Evolutionary conservation across 2,888 invertebrate species (phyloP).

Genomic region (Macaria liturata): DNA sequence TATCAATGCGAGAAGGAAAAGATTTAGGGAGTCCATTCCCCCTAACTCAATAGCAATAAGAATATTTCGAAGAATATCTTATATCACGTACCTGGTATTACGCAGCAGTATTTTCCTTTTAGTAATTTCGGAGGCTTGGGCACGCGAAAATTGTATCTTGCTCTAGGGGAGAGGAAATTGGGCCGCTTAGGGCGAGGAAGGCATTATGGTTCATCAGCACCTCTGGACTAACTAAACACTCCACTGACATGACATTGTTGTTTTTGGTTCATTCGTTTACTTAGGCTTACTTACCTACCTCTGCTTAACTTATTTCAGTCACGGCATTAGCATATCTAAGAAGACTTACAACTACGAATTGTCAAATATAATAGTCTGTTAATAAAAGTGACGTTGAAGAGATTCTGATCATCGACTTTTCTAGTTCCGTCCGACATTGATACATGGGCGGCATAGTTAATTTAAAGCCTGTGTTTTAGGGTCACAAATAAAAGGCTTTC

Average conservation of each 20-base stretch:
- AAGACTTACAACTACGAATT: background rate
- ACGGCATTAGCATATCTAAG: constrained; percentile 9
- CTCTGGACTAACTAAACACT: constrained; percentile 12
- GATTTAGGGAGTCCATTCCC: too few relatives aligned
- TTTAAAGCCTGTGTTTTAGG: constrained; percentile 8
- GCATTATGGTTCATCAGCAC: constrained; percentile 16
- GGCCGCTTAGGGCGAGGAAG: constrained; percentile 12
- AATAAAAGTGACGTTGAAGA: background rate
- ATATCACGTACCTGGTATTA: constrained; percentile 18
- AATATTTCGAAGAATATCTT: background rate
- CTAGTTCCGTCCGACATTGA: constrained; percentile 13
- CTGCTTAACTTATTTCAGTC: background rate
- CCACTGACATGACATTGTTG: constrained; percentile 16
- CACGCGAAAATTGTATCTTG: constrained; percentile 12
- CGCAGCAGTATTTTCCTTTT: constrained; percentile 11
- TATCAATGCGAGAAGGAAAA: too few relatives aligned
- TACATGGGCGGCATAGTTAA: constrained; percentile 15
- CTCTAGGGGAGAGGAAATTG: constrained; percentile 21
- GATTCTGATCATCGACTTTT: constrained; percentile 4
- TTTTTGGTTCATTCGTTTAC: constrained; percentile 9
- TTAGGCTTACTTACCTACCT: background rate
- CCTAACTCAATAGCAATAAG: background rate
- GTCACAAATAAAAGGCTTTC: constrained; percentile 6
- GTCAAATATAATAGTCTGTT: too few relatives aligned
- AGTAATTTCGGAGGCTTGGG: constrained; percentile 9